phyloP scores from a whole-genome alignment of 2,888 invertebrate genomes.

The Phaedon cochleariae region DNA sequence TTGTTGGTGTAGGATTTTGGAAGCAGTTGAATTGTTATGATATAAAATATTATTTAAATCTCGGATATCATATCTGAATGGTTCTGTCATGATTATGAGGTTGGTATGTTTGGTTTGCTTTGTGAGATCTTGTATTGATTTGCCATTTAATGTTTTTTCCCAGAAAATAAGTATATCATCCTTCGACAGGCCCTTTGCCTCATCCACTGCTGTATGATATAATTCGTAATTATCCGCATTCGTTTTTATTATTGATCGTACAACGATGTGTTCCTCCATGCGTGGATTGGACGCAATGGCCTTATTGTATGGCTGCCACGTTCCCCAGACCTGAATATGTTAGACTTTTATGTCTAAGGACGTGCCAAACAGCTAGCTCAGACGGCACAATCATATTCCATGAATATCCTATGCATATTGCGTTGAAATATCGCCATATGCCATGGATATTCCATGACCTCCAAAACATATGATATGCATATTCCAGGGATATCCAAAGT shows the following conservation, averaged over 20 bases:
- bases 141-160: not conserved
- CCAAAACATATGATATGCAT: too few species aligned
- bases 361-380: too few species aligned
- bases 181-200: constrained; percentile 4
- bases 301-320: too few species aligned
- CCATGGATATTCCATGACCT: too few species aligned
- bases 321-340: too few species aligned
- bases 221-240: not conserved
- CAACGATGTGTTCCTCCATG: too few species aligned
- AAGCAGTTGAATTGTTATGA: constrained; percentile 2
- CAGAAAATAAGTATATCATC: constrained; percentile 1
- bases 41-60: not conserved
- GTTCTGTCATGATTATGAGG: constrained; percentile 1
- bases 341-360: too few species aligned
- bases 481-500: too few species aligned
- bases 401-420: too few species aligned
- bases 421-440: too few species aligned
- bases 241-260: not conserved
- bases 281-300: too few species aligned
- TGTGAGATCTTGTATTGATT: constrained; percentile 7
- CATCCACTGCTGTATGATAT: not conserved
- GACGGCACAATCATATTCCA: too few species aligned
- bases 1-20: constrained; percentile 6
- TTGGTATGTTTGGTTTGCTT: constrained; percentile 5
- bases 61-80: constrained; percentile 4